Conservation (phyloP, 2,113 vertebrate species). For the Cariama cristata region DNA sequence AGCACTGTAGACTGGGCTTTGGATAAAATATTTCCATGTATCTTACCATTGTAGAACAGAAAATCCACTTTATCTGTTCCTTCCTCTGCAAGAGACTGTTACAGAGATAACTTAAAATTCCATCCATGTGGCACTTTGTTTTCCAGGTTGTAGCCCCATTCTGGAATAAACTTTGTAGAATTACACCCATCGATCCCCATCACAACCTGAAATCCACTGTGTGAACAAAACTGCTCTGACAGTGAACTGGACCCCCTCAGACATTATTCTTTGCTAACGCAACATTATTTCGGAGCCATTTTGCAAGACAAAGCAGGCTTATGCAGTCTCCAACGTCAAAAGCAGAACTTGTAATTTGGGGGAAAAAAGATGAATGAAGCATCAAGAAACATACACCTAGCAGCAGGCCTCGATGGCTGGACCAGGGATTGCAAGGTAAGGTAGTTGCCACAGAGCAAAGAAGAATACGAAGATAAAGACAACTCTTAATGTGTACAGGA, state of each 20-base stretch:
- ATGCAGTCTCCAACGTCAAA: fast-evolving
- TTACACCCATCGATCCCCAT: fast-evolving
- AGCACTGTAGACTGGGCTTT: background rate
- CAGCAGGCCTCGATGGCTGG: background rate
- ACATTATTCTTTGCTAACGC: background rate
- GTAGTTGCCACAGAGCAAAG: background rate
- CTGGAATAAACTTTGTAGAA: background rate
- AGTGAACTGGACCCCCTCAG: background rate
- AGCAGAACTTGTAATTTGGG: background rate
- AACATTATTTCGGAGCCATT: fast-evolving
- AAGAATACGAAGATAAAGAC: background rate
- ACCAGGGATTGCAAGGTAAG: background rate
- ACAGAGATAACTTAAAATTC: background rate
- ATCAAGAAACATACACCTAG: background rate
- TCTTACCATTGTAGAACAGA: background rate
- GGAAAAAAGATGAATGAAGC: background rate
- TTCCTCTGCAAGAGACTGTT: background rate
- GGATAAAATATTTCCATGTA: background rate
- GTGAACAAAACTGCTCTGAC: background rate
- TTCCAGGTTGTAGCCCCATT: background rate
- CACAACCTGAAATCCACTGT: background rate
- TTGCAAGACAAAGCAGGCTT: background rate
- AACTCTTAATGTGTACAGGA: background rate
- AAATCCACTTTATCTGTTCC: background rate
- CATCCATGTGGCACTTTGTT: fast-evolving